Evolutionary conservation across 1,140 invertebrate genomes (phyloP).

Genomic region (Trichogramma pretiosum): DNA sequence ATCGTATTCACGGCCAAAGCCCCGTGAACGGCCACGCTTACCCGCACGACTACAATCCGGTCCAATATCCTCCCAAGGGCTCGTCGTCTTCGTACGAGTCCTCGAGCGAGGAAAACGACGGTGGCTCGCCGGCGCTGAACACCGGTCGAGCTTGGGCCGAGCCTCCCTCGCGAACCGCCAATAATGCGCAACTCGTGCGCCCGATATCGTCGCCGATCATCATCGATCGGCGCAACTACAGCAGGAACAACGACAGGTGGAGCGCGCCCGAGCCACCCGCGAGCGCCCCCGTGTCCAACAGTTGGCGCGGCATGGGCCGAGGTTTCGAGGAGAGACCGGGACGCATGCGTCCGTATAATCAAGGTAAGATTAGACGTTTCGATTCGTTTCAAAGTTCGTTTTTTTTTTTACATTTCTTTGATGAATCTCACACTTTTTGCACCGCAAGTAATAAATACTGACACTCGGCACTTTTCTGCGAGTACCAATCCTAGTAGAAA

Average conservation of each 20-base stretch:
- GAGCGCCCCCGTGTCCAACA: background rate
- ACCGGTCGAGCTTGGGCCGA: background rate
- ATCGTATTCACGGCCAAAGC: too few species aligned
- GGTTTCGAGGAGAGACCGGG: constrained; percentile 8
- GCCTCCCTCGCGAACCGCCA: background rate
- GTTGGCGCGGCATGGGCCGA: constrained; percentile 11
- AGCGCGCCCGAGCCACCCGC: background rate
- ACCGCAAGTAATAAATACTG: too few species aligned
- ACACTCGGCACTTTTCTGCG: too few species aligned
- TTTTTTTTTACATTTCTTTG: background rate
- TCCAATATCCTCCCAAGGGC: background rate
- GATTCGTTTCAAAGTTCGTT: background rate
- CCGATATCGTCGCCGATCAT: background rate
- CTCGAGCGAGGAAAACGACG: background rate
- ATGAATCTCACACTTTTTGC: too few species aligned
- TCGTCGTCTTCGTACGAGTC: background rate
- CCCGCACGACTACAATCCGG: too few species aligned
- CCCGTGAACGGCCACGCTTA: constrained; percentile 8
- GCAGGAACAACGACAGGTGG: background rate
- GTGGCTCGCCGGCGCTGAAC: background rate
- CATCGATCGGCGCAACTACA: background rate
- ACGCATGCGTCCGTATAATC: background rate
- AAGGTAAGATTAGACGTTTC: background rate
- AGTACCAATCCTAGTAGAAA: too few species aligned
- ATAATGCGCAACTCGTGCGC: too few species aligned